Base-by-base conservation (phyloP, 2,888 invertebrate species). In the Conistra vaccinii region DNA sequence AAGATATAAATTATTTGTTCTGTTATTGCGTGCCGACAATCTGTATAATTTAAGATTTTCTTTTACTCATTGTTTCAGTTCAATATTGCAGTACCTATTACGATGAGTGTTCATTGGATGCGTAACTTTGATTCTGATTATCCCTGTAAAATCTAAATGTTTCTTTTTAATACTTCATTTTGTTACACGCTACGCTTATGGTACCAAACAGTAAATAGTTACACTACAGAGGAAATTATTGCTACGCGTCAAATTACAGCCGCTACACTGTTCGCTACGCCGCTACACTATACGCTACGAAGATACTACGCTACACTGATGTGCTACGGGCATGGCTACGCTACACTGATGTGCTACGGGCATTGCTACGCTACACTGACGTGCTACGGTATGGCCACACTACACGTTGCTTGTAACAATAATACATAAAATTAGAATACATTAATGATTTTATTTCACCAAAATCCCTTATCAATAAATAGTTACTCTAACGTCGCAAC, bases 1-100 rank as follows among this genome's bases (percentile, higher is more conserved):
- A 69, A 72, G 35, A 35, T 55, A 69, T 78, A 65, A 57, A 79
- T 79, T 42, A 63, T 58, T 73, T 67, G 73, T 80, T 79, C 1
- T 51, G 6, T 48, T 69, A 65, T 82, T 58, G 76, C 76, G 61
- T 72, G 76, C 45, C 10, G 32, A 61, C 48, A 32, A 57, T 83
- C 17, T 66, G 51, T 39, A 77, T 78, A 71, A 62, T 55, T 10
- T 57, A n/a, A 61, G n/a, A 67, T 69, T 71, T 80, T 76, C 60
- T 69, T 69, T 69, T 66, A 35, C 14, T 20, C 35, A 58, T 58
- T 23, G 42, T 78, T 67, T 78, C 69, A 57, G 67, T 53, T 70
- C 35, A 74, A 42, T 75, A 62, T 66, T 79, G 58, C 75, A 83
- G 55, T 74, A 32, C n/a, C n/a, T 53, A 66, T 26, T 65, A 39